Evolutionary conservation across 92 coral and sea anemone genomes (phyloP).

Genomic region (Metridium senile): DNA sequence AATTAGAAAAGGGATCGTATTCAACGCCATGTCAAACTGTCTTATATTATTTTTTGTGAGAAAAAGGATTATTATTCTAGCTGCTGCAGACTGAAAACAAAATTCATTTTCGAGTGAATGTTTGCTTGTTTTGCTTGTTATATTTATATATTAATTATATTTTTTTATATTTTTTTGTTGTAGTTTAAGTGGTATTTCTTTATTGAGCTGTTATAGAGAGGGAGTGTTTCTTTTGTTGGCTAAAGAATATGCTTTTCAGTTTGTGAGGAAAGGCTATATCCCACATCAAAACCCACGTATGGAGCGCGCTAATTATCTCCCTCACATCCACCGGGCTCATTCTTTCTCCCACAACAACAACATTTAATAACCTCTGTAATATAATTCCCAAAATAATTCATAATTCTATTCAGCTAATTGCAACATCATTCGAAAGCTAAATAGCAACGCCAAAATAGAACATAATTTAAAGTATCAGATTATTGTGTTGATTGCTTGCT

Average conservation of each 20-base stretch:
- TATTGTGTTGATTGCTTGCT: background rate
- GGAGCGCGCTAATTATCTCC: background rate
- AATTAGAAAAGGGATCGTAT: too few relatives aligned
- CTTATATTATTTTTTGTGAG: background rate
- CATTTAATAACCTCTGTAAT: background rate
- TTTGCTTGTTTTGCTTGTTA: background rate
- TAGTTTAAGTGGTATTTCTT: background rate
- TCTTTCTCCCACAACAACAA: background rate
- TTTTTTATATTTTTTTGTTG: background rate
- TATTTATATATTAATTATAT: too few relatives aligned
- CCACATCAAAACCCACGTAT: background rate
- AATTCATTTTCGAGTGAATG: background rate
- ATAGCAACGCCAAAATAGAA: background rate
- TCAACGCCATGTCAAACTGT: too few relatives aligned
- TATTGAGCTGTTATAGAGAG: background rate
- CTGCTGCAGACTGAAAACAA: background rate
- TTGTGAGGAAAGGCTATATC: background rate
- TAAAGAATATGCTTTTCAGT: background rate
- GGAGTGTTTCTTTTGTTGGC: background rate
- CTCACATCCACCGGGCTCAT: background rate
- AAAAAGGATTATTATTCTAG: too few relatives aligned
- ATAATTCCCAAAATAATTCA: slow-evolving; percentile 1
- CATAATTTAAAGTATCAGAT: background rate
- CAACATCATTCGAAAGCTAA: background rate
- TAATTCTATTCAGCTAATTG: background rate